phyloP scores from a whole-genome alignment of 1,140 invertebrate genomes.

The Pinna nobilis region DNA sequence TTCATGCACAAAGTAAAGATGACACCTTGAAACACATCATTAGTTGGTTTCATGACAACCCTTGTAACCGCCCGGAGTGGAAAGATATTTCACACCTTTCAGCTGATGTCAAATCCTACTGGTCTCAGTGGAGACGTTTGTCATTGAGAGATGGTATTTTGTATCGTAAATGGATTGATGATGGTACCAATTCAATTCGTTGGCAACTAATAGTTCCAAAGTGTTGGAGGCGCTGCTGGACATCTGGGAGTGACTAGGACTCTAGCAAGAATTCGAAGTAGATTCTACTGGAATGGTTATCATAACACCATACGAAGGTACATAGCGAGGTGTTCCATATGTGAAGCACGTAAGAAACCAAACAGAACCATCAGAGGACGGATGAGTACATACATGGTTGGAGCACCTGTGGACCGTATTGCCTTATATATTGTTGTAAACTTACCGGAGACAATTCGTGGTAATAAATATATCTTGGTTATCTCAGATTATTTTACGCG shows the following conservation, averaged over 20 bases:
- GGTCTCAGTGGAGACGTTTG: too few species aligned
- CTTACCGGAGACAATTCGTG: conserved; percentile 3
- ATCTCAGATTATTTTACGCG: conserved; percentile 14
- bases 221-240: neutral
- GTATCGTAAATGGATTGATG: neutral
- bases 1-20: too few species aligned
- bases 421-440: conserved; percentile 3
- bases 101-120: too few species aligned
- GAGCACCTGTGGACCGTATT: conserved; percentile 11
- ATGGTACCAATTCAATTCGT: neutral
- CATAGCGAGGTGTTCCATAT: neutral
- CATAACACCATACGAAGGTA: too few species aligned
- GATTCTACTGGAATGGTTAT: neutral
- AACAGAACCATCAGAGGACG: neutral
- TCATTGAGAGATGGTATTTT: neutral
- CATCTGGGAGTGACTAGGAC: neutral
- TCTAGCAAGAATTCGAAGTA: neutral
- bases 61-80: too few species aligned
- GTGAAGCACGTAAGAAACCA: conserved; percentile 11
- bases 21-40: too few species aligned
- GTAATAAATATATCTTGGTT: neutral
- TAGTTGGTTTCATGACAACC: too few species aligned
- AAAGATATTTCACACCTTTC: too few species aligned
- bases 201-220: conserved; percentile 7
- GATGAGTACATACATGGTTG: neutral